These are phyloP conservation scores for Urocolius indicus DNA, from an alignment of 2,113 vertebrate species.

Conservation along the genomic window DNA sequence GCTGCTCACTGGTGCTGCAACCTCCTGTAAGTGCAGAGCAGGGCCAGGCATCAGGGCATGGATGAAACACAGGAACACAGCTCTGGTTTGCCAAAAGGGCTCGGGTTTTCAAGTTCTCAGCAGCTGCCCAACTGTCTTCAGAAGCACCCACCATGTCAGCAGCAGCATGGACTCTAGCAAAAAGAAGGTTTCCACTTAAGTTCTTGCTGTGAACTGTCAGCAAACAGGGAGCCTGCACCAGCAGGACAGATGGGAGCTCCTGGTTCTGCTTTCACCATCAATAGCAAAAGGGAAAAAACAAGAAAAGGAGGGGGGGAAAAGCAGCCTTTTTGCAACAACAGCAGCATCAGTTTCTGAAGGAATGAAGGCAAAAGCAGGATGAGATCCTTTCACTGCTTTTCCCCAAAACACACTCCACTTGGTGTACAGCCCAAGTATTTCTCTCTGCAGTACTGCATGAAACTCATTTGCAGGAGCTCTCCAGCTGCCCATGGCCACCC, in stretches of 20 bases:
- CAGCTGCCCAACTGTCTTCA: neutral
- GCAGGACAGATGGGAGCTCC: neutral
- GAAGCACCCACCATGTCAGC: neutral
- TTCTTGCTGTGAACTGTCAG: neutral
- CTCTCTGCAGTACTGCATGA: rapidly evolving
- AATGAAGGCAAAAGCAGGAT: neutral
- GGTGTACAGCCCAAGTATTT: neutral
- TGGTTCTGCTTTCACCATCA: neutral
- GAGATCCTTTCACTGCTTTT: neutral
- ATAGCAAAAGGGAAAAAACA: rapidly evolving
- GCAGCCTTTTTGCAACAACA: too few species aligned
- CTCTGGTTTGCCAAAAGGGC: neutral
- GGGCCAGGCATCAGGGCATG: neutral
- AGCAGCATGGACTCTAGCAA: neutral
- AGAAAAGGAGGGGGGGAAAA: neutral
- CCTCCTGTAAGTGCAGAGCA: neutral
- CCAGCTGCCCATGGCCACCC: neutral
- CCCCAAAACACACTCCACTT: neutral
- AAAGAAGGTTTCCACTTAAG: neutral
- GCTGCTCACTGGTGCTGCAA: neutral
- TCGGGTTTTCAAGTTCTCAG: neutral
- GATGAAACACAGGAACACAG: neutral
- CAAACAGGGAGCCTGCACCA: neutral
- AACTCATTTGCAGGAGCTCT: neutral
- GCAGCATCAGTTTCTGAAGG: neutral